These are phyloP conservation scores for Cairina moschata DNA, from an alignment of 2,113 vertebrate genomes.

Conservation along the genomic window DNA sequence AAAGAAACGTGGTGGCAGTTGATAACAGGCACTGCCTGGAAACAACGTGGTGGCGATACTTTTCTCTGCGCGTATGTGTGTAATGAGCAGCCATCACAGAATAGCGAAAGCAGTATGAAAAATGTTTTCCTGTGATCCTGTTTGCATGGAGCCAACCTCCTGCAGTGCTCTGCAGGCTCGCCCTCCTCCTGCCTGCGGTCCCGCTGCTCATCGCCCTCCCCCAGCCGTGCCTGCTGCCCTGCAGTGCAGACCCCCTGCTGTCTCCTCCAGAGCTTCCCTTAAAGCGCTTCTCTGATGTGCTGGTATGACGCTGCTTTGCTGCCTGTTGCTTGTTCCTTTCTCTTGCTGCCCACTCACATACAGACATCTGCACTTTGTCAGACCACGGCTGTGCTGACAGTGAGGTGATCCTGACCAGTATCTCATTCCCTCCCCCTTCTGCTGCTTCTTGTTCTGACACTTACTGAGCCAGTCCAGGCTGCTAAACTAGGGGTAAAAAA, in stretches of 20 bases:
- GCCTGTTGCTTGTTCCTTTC: rapidly evolving
- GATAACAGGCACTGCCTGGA: not conserved
- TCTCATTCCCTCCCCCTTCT: not conserved
- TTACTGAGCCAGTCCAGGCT: rapidly evolving
- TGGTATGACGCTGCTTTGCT: rapidly evolving
- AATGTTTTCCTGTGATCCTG: not conserved
- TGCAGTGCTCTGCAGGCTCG: not conserved
- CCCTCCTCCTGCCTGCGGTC: not conserved
- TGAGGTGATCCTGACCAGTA: rapidly evolving
- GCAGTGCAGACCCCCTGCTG: not conserved
- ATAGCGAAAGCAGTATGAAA: rapidly evolving
- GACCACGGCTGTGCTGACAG: rapidly evolving
- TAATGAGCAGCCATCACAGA: rapidly evolving
- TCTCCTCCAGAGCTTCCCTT: not conserved
- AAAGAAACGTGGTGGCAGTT: not conserved
- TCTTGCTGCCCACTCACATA: rapidly evolving
- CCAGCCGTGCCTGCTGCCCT: not conserved
- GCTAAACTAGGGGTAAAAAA: not conserved
- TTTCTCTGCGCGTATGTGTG: rapidly evolving
- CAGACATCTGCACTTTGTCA: not conserved
- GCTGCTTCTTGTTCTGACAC: not conserved
- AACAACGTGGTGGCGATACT: rapidly evolving
- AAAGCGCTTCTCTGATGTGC: not conserved
- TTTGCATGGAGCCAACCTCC: not conserved
- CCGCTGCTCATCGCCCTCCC: not conserved